Percentiles rank a stretch among this genome's conserved stretches.
Conservation (phyloP, 2,113 vertebrate species). For the Odobenus rosmarus region DNA sequence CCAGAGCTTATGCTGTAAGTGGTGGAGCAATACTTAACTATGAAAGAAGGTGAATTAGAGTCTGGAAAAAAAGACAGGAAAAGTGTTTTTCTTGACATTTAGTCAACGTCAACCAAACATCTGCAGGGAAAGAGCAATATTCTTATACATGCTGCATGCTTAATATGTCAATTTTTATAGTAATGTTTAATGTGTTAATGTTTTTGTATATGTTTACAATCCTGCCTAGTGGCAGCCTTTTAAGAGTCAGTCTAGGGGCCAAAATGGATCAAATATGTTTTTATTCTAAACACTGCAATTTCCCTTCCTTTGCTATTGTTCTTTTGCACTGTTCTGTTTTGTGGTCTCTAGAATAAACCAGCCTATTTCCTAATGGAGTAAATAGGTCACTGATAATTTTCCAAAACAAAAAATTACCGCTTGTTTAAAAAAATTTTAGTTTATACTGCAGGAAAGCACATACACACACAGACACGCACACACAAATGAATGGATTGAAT, state of each 20-base stretch:
- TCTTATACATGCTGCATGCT: constrained; percentile 61
- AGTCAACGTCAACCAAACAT: constrained; percentile 76
- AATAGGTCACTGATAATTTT: constrained; percentile 59
- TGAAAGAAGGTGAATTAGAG: constrained; percentile 54
- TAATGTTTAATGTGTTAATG: constrained; percentile 73
- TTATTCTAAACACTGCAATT: constrained; percentile 63
- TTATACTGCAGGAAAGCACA: neutral
- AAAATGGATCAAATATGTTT: constrained; percentile 37
- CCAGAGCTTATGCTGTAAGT: neutral
- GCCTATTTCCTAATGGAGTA: neutral
- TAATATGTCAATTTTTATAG: constrained; percentile 74
- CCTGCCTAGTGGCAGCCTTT: constrained; percentile 50
- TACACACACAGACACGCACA: neutral
- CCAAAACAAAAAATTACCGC: constrained; percentile 46
- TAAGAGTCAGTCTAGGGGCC: constrained; percentile 58
- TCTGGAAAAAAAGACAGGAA: constrained; percentile 54
- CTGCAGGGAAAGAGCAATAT: constrained; percentile 67
- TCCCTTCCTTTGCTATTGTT: constrained; percentile 23
- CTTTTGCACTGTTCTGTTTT: constrained; percentile 33
- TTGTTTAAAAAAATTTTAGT: constrained; percentile 20
- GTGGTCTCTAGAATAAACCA: constrained; percentile 47
- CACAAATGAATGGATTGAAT: neutral
- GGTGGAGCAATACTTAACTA: constrained; percentile 57
- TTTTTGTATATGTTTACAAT: constrained; percentile 65
- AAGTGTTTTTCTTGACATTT: constrained; percentile 72